These are phyloP conservation scores for Tichodroma muraria DNA, from an alignment of 2,113 vertebrate species.

Conservation along the genomic window DNA sequence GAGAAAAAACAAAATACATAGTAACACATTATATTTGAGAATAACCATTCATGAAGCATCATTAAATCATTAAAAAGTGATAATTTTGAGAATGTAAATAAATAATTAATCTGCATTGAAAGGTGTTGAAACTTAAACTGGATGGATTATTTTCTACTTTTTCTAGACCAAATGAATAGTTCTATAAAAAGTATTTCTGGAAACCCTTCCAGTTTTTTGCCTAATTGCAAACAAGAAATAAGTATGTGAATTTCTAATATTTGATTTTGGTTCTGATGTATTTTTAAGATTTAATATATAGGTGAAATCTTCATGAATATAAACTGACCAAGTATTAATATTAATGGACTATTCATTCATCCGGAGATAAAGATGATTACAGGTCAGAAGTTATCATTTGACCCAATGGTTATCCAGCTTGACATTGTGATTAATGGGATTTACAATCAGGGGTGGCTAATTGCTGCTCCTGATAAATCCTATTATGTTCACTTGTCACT, in stretches of 20 bases:
- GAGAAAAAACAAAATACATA: background rate
- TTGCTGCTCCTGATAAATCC: background rate
- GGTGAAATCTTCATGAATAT: background rate
- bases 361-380: background rate
- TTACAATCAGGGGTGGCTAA: background rate
- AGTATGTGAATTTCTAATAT: background rate
- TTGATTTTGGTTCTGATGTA: background rate
- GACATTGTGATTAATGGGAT: constrained; percentile 42
- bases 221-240: background rate
- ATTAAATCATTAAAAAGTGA: background rate
- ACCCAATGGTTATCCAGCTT: background rate
- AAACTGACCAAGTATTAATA: background rate
- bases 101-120: background rate
- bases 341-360: background rate
- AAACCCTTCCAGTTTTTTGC: background rate
- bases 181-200: background rate
- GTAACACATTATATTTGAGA: background rate
- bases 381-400: constrained; percentile 5
- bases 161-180: background rate
- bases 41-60: background rate
- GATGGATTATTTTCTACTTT: background rate
- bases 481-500: constrained; percentile 12
- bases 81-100: background rate
- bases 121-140: background rate
- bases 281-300: background rate